phyloP scores from a whole-genome alignment of 2,888 invertebrate species.

The Sycophila texana region DNA sequence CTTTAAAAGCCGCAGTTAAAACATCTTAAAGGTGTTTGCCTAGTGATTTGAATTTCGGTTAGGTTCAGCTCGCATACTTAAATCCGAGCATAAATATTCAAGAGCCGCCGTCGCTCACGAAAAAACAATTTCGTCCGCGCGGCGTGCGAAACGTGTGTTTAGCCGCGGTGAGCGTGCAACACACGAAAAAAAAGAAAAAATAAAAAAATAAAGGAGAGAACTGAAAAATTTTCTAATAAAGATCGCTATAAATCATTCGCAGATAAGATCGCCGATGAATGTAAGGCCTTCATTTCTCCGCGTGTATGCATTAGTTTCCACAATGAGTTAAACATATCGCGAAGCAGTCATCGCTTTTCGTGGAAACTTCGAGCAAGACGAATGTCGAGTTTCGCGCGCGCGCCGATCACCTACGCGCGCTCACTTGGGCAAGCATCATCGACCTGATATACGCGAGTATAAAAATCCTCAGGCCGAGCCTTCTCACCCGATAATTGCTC shows the following conservation, averaged over 20 bases:
- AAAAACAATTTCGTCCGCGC: slow-evolving; percentile 17
- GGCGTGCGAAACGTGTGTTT: slow-evolving; percentile 20
- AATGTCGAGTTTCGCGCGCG: not conserved
- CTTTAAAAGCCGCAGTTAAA: not conserved
- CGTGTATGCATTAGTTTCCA: slow-evolving; percentile 35
- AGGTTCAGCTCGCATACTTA: not conserved
- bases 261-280: slow-evolving; percentile 46
- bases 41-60: slow-evolving; percentile 10
- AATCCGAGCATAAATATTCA: slow-evolving; percentile 24
- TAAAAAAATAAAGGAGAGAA: not conserved
- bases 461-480: slow-evolving; percentile 33
- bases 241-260: slow-evolving; percentile 46
- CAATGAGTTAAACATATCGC: slow-evolving; percentile 47
- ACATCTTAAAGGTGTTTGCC: slow-evolving; percentile 15
- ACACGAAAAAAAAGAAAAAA: not conserved
- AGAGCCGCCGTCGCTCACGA: not conserved
- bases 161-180: not conserved
- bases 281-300: slow-evolving; percentile 33
- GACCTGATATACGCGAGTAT: slow-evolving; percentile 13
- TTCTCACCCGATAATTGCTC: slow-evolving; percentile 37
- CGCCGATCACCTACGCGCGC: not conserved
- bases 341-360: slow-evolving; percentile 48
- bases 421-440: slow-evolving; percentile 28
- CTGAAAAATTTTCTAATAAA: slow-evolving; percentile 42
- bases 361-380: slow-evolving; percentile 12